phyloP scores from a whole-genome alignment of 2,888 invertebrate genomes.

The Thyatira batis region DNA sequence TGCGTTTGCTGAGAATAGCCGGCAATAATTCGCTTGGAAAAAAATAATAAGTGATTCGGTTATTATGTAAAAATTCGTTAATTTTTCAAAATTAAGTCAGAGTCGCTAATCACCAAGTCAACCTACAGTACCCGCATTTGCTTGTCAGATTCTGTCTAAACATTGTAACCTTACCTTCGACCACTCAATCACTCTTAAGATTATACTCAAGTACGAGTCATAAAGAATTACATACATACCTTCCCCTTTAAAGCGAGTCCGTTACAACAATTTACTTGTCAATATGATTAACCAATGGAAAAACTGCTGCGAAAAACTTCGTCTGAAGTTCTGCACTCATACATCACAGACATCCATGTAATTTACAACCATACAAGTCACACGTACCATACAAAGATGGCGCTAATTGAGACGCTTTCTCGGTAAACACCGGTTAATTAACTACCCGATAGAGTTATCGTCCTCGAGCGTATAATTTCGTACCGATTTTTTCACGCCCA shows the following conservation, averaged over 20 bases:
- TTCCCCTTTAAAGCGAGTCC: not conserved
- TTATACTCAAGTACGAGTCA: no score
- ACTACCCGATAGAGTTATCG: slow-evolving; percentile 43
- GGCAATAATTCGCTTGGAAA: no score
- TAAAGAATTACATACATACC: no score
- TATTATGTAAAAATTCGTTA: no score
- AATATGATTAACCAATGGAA: not conserved
- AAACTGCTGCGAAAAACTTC: not conserved
- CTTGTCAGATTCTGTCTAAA: no score
- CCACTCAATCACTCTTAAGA: no score
- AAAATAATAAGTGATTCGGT: no score
- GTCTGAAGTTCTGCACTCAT: not conserved
- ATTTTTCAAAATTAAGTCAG: no score
- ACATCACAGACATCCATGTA: slow-evolving; percentile 9
- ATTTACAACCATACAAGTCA: slow-evolving; percentile 26
- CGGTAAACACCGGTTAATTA: slow-evolving; percentile 55
- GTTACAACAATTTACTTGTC: not conserved
- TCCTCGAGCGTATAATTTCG: slow-evolving; percentile 52
- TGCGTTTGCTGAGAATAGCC: no score
- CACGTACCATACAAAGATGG: slow-evolving; percentile 21
- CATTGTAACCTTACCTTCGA: no score
- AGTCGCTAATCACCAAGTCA: no score
- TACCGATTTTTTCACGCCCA: slow-evolving; percentile 34
- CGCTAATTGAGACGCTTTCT: slow-evolving; percentile 61
- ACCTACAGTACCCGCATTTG: no score